Evolutionary conservation across 2,113 vertebrate genomes (phyloP).

Genomic region (Stegostoma tigrinum): DNA sequence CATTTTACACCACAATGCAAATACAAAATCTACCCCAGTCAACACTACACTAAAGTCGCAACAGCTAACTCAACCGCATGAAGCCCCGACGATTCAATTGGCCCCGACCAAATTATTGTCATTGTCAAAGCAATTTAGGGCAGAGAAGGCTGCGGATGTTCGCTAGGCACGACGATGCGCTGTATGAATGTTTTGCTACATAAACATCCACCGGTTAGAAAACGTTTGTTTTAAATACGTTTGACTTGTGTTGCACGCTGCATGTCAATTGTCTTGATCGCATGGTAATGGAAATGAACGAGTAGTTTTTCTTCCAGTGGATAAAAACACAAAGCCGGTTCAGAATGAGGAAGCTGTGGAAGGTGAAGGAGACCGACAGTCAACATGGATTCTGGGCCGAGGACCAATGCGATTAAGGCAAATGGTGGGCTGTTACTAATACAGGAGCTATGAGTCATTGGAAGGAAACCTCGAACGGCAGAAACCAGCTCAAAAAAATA

Average conservation of each 20-base stretch:
- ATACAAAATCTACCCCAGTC: neutral
- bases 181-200: neutral
- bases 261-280: neutral
- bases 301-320: neutral
- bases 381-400: neutral
- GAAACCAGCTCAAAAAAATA: neutral
- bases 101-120: neutral
- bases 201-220: neutral
- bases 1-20: neutral
- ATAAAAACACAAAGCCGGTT: neutral
- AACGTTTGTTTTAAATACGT: neutral
- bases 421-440: neutral
- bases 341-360: neutral
- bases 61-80: neutral
- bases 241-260: neutral
- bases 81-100: neutral
- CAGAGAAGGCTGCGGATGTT: neutral
- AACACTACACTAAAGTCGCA: neutral
- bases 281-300: neutral
- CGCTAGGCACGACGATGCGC: neutral
- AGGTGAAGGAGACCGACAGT: neutral
- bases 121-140: neutral
- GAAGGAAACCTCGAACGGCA: conserved; percentile 12
- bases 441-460: neutral
- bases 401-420: neutral